Conservation (phyloP, 2,888 invertebrate species). For the Selenia dentaria region DNA sequence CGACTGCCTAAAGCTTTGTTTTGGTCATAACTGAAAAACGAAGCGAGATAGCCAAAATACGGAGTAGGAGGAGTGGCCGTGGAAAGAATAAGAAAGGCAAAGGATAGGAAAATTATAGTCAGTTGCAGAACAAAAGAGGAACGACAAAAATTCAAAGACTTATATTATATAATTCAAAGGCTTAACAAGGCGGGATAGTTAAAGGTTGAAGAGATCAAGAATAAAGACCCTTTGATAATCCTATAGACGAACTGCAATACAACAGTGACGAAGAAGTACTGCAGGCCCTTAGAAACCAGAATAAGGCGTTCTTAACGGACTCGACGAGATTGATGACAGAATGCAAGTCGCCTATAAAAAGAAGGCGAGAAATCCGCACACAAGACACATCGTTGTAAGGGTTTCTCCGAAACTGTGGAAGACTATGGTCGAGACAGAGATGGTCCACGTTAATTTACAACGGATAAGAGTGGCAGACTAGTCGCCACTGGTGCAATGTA, state of each 20-base stretch:
- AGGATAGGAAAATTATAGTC: conserved; percentile 10
- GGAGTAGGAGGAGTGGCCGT: conserved; percentile 4
- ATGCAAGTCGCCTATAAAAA: neutral
- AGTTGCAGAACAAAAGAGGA: conserved; percentile 6
- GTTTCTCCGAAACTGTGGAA: conserved; percentile 16
- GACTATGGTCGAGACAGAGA: conserved; percentile 9
- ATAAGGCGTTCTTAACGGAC: no score
- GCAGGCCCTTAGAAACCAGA: no score
- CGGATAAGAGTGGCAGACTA: conserved; percentile 15
- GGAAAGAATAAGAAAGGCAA: conserved; percentile 7
- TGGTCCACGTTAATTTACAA: conserved; percentile 26
- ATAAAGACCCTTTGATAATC: no score
- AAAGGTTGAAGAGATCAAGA: neutral
- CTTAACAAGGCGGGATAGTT: no score
- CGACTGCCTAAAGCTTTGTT: no score
- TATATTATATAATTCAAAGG: no score
- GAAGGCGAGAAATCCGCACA: neutral
- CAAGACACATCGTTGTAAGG: conserved; percentile 2
- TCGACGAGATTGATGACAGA: no score
- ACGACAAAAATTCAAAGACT: neutral
- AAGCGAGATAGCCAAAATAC: no score
- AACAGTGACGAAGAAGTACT: no score
- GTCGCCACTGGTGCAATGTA: conserved; percentile 23
- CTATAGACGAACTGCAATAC: no score
- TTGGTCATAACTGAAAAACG: no score